A percentile compares a stretch with the other conserved stretches of the same genome.
These are phyloP conservation scores for Elgaria multicarinata DNA, from an alignment of 2,113 vertebrate genomes.

Conservation along the genomic window DNA sequence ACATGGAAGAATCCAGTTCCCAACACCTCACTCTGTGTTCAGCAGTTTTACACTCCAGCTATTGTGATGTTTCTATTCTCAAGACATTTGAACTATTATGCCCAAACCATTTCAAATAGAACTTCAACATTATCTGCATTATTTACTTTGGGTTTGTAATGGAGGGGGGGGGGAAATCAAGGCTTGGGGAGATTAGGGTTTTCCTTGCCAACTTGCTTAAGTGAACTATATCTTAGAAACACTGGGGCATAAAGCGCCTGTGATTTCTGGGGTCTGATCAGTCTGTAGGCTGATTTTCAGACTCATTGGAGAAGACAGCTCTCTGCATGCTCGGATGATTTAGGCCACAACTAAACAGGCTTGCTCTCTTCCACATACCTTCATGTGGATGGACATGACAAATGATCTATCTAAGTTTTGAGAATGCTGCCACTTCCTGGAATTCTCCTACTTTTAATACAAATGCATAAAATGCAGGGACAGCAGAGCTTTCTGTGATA, in stretches of 20 bases:
- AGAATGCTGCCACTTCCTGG: slow-evolving; percentile 42
- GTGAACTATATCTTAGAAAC: slow-evolving; percentile 33
- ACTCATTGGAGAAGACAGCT: slow-evolving; percentile 32
- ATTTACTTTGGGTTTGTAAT: not conserved
- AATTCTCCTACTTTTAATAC: slow-evolving; percentile 47
- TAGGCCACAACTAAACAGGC: slow-evolving; percentile 26
- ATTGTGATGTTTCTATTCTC: not conserved
- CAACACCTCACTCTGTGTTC: not conserved
- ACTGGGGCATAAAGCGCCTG: not conserved
- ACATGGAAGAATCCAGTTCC: not conserved
- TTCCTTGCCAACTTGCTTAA: slow-evolving; percentile 18
- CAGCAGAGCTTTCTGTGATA: slow-evolving; percentile 43
- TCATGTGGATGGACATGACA: slow-evolving; percentile 13
- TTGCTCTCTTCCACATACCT: not conserved
- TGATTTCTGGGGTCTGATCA: slow-evolving; percentile 27
- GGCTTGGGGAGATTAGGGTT: not conserved
- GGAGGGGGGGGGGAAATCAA: not conserved
- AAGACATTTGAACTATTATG: not conserved
- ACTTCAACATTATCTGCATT: not conserved
- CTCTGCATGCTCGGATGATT: slow-evolving; percentile 17
- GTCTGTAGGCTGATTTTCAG: slow-evolving; percentile 29
- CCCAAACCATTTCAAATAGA: slow-evolving; percentile 5
- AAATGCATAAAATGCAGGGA: slow-evolving; percentile 51
- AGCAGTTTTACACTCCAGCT: not conserved
- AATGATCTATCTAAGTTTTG: slow-evolving; percentile 24